These are phyloP conservation scores for Pollimyrus isidori DNA, from an alignment of 2,113 vertebrate species.

Conservation along the genomic window DNA sequence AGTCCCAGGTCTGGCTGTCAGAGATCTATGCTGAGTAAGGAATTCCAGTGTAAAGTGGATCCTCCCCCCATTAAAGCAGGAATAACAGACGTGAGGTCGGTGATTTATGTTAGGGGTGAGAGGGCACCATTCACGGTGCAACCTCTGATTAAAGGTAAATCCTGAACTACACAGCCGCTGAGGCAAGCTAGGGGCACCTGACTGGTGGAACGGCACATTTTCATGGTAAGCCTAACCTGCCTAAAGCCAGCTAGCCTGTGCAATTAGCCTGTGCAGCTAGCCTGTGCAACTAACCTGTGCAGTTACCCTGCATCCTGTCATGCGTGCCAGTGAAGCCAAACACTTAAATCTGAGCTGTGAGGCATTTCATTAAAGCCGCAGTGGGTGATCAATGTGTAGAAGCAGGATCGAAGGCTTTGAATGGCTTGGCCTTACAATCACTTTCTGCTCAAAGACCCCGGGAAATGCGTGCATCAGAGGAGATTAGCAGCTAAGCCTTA, in stretches of 20 bases:
- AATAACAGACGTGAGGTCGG: background rate
- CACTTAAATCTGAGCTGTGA: background rate
- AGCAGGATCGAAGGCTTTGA: background rate
- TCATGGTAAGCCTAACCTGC: background rate
- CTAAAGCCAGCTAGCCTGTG: background rate
- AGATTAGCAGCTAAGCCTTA: slow-evolving; percentile 12
- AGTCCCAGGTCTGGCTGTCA: background rate
- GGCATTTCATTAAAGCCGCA: background rate
- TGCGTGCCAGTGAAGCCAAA: background rate
- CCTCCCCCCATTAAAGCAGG: background rate
- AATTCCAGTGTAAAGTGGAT: background rate
- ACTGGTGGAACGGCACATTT: background rate
- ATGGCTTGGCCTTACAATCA: background rate
- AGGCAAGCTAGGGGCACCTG: background rate
- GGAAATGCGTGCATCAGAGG: slow-evolving; percentile 4
- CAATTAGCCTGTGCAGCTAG: background rate
- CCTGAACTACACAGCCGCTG: background rate
- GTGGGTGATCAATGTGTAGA: background rate
- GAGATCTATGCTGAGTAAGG: background rate
- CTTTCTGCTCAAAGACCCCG: background rate
- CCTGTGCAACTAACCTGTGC: background rate
- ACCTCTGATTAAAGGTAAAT: background rate
- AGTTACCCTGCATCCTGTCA: background rate
- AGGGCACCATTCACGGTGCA: background rate
- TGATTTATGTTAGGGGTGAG: background rate